phyloP scores from a whole-genome alignment of 92 coral and sea anemone species.

The Palythoa caribaeorum region DNA sequence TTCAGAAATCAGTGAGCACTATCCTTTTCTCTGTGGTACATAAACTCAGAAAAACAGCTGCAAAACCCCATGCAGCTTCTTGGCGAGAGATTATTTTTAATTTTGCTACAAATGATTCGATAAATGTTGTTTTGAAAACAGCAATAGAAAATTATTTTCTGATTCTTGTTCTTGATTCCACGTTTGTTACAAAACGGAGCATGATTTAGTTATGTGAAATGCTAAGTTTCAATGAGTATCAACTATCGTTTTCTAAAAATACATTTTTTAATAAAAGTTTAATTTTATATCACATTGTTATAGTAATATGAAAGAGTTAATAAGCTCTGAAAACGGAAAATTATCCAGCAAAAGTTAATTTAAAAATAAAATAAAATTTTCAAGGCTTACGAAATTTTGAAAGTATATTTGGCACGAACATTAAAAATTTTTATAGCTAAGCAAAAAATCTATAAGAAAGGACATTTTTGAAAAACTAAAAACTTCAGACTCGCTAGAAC shows the following conservation, averaged over 20 bases:
- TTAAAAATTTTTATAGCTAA: background rate
- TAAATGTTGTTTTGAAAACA: slow-evolving; percentile 14
- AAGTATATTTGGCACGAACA: background rate
- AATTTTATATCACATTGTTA: too few relatives aligned
- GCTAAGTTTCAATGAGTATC: too few relatives aligned
- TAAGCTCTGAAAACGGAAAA: background rate
- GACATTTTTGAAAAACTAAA: background rate
- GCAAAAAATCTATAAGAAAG: background rate
- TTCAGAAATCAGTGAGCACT: too few relatives aligned
- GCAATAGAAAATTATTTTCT: background rate
- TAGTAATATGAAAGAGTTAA: background rate
- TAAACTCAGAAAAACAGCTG: background rate
- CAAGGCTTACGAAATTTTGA: background rate
- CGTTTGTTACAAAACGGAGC: background rate
- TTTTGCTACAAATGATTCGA: background rate
- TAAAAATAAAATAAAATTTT: background rate
- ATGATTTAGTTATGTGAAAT: too few relatives aligned
- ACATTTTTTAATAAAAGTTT: too few relatives aligned
- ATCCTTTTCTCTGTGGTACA: too few relatives aligned
- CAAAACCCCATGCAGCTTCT: background rate
- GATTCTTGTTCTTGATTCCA: background rate
- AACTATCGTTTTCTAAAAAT: background rate
- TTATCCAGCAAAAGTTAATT: background rate
- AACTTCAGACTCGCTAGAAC: background rate
- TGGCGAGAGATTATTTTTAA: background rate